Conservation (phyloP, 1,140 invertebrate genomes). For the Bombus breviceps region DNA sequence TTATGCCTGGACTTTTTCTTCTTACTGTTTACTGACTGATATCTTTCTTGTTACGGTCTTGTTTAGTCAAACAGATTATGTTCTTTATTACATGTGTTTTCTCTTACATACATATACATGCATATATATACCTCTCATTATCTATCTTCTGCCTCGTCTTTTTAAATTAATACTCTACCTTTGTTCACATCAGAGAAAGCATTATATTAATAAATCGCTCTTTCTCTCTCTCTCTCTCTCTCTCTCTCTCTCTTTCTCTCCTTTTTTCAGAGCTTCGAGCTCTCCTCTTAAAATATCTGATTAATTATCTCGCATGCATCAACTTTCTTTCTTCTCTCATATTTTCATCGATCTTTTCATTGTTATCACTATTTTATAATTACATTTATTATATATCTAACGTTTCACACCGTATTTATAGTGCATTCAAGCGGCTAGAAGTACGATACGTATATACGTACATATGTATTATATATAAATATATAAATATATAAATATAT, state of each 20-base stretch:
- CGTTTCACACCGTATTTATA: slow-evolving; percentile 31
- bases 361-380: slow-evolving; percentile 17
- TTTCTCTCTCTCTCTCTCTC: background rate
- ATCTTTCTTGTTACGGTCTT: slow-evolving; percentile 48
- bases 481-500: too few species aligned
- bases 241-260: background rate
- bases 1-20: slow-evolving; percentile 63
- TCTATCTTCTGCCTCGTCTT: slow-evolving; percentile 8
- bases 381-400: slow-evolving; percentile 15
- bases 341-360: slow-evolving; percentile 16
- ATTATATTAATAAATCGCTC: background rate
- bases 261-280: background rate
- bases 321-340: slow-evolving; percentile 1
- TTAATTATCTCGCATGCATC: slow-evolving; percentile 35
- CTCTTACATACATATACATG: background rate
- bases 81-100: slow-evolving; percentile 1
- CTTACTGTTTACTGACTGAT: slow-evolving; percentile 54
- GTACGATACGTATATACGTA: background rate
- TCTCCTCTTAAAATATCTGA: slow-evolving; percentile 11
- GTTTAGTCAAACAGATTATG: slow-evolving; percentile 44
- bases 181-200: background rate
- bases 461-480: background rate
- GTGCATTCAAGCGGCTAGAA: slow-evolving; percentile 36
- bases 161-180: background rate
- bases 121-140: background rate